Evolutionary conservation across 1,140 invertebrate species (phyloP).

Genomic region (Drosophila tropicalis): DNA sequence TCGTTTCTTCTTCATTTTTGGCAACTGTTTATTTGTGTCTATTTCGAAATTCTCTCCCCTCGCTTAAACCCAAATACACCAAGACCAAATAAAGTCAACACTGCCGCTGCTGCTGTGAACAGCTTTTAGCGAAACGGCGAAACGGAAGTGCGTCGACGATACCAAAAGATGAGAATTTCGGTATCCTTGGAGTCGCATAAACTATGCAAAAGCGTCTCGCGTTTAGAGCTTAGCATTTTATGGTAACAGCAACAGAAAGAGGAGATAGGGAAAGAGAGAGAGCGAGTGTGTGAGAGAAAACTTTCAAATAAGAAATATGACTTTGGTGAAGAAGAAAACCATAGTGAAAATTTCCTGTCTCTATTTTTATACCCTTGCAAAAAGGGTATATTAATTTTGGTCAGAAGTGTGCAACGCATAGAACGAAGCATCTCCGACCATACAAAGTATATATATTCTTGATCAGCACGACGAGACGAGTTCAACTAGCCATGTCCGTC

Average conservation of each 20-base stretch:
- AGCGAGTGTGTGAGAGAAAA: conserved; percentile 40
- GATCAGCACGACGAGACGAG: too few species aligned
- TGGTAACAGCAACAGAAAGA: neutral
- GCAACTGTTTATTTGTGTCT: conserved; percentile 42
- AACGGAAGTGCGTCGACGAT: conserved; percentile 30
- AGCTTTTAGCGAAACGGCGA: conserved; percentile 41
- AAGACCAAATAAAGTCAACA: conserved; percentile 30
- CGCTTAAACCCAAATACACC: neutral
- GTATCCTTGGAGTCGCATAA: conserved; percentile 36
- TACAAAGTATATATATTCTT: too few species aligned
- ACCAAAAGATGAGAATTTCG: neutral
- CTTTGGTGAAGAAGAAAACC: conserved; percentile 25
- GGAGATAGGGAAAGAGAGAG: neutral
- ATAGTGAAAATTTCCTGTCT: neutral
- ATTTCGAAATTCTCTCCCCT: neutral
- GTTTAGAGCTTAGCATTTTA: conserved; percentile 17
- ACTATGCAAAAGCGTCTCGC: conserved; percentile 28
- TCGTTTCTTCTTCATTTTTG: neutral
- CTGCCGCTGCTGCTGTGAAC: conserved; percentile 31
- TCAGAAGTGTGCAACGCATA: too few species aligned
- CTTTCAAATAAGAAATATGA: conserved; percentile 59
- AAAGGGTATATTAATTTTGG: too few species aligned
- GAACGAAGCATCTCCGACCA: too few species aligned
- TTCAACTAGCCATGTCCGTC: too few species aligned
- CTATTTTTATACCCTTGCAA: too few species aligned